Conservation (phyloP, 2,797 vertebrate genomes). For the Megalops cyprinoides region DNA sequence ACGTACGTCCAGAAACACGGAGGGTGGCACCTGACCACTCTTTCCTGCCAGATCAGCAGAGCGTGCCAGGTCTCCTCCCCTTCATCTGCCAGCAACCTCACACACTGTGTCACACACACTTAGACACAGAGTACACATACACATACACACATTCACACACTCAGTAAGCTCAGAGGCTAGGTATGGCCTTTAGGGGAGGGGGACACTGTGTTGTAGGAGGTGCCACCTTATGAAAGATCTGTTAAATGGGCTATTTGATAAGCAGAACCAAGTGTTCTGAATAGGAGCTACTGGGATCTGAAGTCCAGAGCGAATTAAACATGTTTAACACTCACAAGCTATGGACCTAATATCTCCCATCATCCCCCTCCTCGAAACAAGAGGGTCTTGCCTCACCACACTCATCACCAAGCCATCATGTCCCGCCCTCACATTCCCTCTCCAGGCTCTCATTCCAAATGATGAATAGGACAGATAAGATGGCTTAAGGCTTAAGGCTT, state of each 20-base stretch:
- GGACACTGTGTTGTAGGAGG: neutral
- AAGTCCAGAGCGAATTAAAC: no score
- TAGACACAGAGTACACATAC: neutral
- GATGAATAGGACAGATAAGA: neutral
- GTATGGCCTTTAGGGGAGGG: neutral
- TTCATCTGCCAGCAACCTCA: slow-evolving; percentile 7
- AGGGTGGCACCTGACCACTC: neutral
- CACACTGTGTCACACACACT: neutral
- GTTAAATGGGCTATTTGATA: no score
- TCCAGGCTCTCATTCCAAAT: neutral
- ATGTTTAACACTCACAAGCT: no score
- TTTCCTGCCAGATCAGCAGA: neutral
- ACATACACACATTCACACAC: neutral
- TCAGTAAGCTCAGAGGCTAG: neutral
- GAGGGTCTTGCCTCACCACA: no score
- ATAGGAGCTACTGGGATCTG: no score
- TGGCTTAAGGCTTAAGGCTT: neutral
- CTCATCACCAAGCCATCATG: neutral
- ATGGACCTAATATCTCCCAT: neutral
- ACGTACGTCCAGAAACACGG: neutral
- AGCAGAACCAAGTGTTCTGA: no score
- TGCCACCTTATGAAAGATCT: neutral
- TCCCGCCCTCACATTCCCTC: neutral
- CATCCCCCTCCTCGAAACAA: neutral
- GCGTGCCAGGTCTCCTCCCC: neutral